Percentiles rank a stretch among this genome's conserved stretches.
Evolutionary conservation across 2,113 vertebrate species (phyloP).

Genomic region (Lophochroa leadbeateri): DNA sequence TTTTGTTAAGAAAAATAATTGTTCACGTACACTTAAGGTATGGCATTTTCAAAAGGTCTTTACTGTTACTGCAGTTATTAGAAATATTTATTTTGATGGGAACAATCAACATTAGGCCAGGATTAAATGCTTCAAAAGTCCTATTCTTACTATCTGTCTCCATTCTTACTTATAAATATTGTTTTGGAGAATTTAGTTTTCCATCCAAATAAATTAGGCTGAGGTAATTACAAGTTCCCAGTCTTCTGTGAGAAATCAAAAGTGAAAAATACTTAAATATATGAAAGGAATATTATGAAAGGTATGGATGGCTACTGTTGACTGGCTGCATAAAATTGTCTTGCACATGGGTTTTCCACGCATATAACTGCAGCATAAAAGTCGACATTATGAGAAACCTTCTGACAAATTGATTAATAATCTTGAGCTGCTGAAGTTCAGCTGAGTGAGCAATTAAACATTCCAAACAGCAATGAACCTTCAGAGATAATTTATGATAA

Average conservation of each 20-base stretch:
- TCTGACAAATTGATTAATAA: conserved; percentile 81
- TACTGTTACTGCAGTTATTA: not conserved
- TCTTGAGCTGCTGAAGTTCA: conserved; percentile 77
- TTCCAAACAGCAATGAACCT: conserved; percentile 82
- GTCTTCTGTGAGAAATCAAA: not conserved
- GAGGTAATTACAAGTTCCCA: not conserved
- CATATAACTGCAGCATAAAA: conserved; percentile 47
- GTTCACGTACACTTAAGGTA: not conserved
- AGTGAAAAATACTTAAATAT: conserved; percentile 11
- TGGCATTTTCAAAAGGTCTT: not conserved
- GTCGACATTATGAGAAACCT: conserved; percentile 70
- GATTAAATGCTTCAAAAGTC: not conserved
- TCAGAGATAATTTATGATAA: conserved; percentile 86
- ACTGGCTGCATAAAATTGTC: conserved; percentile 43
- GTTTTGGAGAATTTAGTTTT: not conserved
- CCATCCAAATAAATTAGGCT: not conserved
- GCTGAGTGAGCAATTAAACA: conserved; percentile 85
- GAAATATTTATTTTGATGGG: not conserved
- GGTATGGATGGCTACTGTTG: conserved; percentile 16
- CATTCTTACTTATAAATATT: not conserved
- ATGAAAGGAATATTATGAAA: conserved; percentile 14
- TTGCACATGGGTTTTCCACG: conserved; percentile 26
- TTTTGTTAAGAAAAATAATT: not conserved
- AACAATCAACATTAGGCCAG: not conserved
- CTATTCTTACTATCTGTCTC: not conserved